A percentile compares a stretch with the other conserved stretches of the same genome.
phyloP scores from a whole-genome alignment of 2,888 invertebrate genomes.

The Protonemura montana region DNA sequence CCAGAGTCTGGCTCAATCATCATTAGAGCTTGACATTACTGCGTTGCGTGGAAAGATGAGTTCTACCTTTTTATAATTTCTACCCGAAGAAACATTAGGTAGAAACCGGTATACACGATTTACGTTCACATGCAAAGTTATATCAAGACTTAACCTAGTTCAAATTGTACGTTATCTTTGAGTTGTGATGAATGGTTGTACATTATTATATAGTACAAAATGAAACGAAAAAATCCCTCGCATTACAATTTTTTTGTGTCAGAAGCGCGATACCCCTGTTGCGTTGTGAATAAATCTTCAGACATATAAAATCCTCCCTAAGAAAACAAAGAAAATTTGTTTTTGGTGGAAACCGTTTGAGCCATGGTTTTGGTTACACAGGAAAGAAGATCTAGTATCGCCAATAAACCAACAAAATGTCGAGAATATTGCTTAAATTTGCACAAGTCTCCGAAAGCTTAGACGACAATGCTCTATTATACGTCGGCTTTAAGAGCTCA shows the following conservation, averaged over 20 bases:
- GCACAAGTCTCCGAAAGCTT: neutral
- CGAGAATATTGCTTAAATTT: neutral
- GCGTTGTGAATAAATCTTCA: neutral
- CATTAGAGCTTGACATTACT: neutral
- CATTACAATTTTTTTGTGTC: no score
- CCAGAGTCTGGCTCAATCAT: neutral
- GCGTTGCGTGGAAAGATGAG: no score
- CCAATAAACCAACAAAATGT: neutral
- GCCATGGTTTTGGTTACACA: neutral
- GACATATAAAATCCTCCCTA: neutral
- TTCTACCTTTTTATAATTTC: no score
- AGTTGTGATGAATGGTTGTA: neutral
- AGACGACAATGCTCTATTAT: neutral
- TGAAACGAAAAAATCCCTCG: neutral
- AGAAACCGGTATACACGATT: neutral
- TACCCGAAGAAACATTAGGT: no score
- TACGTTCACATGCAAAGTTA: neutral
- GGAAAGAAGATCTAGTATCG: neutral
- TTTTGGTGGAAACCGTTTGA: neutral
- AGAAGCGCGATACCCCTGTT: no score
- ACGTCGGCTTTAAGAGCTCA: neutral
- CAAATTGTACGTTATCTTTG: neutral
- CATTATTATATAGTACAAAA: neutral
- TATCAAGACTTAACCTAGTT: neutral
- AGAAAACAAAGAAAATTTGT: neutral